These are phyloP conservation scores for Dinoponera quadriceps DNA, from an alignment of 1,140 invertebrate genomes.

Conservation along the genomic window DNA sequence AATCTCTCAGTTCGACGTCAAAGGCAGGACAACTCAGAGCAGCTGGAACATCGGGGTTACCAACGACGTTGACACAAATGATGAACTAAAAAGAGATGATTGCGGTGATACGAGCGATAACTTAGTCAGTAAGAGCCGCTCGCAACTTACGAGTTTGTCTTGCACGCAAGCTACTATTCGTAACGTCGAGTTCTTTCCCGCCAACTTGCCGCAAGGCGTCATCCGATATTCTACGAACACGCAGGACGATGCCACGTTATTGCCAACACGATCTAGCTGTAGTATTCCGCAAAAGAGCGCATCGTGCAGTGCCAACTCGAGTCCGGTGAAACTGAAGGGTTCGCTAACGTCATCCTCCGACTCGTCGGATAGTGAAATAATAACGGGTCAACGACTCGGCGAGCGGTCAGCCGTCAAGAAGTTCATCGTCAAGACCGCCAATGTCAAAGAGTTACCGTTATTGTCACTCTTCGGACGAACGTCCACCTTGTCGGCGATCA, in stretches of 20 bases:
- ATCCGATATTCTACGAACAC: not conserved
- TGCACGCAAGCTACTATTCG: slow-evolving; percentile 1
- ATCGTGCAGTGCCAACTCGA: slow-evolving; percentile 66
- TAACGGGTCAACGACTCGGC: slow-evolving; percentile 38
- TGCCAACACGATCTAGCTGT: slow-evolving; percentile 24
- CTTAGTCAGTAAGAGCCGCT: slow-evolving; percentile 27
- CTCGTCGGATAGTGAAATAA: slow-evolving; percentile 52
- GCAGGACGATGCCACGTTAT: not conserved
- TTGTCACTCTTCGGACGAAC: slow-evolving; percentile 77
- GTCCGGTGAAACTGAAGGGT: slow-evolving; percentile 70
- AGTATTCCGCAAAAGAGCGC: slow-evolving; percentile 32
- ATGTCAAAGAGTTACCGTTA: slow-evolving; percentile 79
- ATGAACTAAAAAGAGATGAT: not conserved
- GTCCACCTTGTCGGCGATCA: slow-evolving; percentile 58
- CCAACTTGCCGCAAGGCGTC: not conserved
- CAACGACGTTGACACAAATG: slow-evolving; percentile 23
- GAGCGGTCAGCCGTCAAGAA: slow-evolving; percentile 34
- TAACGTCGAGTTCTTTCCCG: slow-evolving; percentile 35
- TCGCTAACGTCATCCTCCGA: slow-evolving; percentile 46
- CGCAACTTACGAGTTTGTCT: slow-evolving; percentile 24
- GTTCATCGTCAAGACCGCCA: slow-evolving; percentile 54
- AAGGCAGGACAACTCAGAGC: slow-evolving; percentile 55
- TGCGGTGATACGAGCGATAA: slow-evolving; percentile 7
- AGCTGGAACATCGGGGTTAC: slow-evolving; percentile 39
- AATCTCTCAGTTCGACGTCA: slow-evolving; percentile 56